Percentiles rank a stretch among this genome's conserved stretches.
Evolutionary conservation across 1,140 invertebrate genomes (phyloP).

Genomic region (Nasonia giraulti): DNA sequence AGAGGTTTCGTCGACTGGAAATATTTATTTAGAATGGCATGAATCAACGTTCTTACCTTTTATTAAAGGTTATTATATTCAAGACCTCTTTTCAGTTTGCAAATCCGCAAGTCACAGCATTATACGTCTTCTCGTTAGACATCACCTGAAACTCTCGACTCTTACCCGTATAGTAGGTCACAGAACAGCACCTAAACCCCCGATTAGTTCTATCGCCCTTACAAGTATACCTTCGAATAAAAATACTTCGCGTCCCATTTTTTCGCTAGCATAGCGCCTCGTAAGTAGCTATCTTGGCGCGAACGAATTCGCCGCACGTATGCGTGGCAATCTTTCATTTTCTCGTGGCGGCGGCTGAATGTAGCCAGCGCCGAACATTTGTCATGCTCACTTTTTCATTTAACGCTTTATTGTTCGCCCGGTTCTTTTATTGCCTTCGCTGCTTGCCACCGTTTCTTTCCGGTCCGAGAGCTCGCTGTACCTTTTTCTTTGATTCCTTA

Average conservation of each 20-base stretch:
- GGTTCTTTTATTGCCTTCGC: neutral
- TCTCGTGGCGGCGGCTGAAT: neutral
- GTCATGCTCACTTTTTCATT: slow-evolving; percentile 36
- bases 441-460: neutral
- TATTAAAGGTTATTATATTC: too few relatives aligned
- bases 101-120: too few relatives aligned
- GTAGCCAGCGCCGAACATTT: slow-evolving; percentile 1
- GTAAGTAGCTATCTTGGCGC: too few relatives aligned
- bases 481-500: neutral
- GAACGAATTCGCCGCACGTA: slow-evolving; percentile 20
- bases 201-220: neutral
- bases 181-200: neutral
- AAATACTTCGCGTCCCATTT: neutral
- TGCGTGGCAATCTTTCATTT: slow-evolving; percentile 17
- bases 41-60: too few relatives aligned
- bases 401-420: slow-evolving; percentile 32
- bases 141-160: too few relatives aligned
- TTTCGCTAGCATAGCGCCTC: neutral
- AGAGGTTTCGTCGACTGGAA: too few relatives aligned
- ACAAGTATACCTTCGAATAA: neutral
- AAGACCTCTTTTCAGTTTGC: too few relatives aligned
- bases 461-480: neutral
- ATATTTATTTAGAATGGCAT: too few relatives aligned
- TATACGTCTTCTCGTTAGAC: too few relatives aligned
- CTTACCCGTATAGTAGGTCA: too few relatives aligned